Conservation (phyloP, 2,797 vertebrate species). For the Malurus leucopterus region DNA sequence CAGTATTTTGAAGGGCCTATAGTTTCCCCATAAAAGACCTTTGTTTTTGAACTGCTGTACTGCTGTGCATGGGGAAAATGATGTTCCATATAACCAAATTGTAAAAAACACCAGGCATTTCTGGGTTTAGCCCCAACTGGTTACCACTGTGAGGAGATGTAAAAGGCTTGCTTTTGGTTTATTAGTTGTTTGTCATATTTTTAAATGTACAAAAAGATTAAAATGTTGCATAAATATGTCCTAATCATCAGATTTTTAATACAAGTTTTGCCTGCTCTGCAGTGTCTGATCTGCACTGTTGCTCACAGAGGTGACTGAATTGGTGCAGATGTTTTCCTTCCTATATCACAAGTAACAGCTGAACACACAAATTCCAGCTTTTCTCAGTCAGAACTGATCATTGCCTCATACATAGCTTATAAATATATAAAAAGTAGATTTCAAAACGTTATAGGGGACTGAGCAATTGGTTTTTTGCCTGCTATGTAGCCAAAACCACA, state of each 20-base stretch:
- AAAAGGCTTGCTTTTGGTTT: neutral
- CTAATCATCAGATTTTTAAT: neutral
- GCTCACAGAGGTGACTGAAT: neutral
- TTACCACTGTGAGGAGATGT: neutral
- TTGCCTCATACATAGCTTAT: neutral
- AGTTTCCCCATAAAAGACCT: neutral
- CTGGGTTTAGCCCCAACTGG: neutral
- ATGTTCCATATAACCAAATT: neutral
- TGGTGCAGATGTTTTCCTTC: constrained; percentile 7
- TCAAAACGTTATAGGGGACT: neutral
- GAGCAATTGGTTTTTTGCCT: neutral
- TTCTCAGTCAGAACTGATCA: neutral
- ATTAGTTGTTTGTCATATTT: neutral
- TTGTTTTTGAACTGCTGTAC: neutral
- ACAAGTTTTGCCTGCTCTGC: neutral
- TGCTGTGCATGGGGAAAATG: neutral
- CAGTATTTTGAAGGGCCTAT: neutral
- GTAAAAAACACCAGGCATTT: neutral
- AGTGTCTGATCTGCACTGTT: neutral
- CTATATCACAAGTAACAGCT: neutral
- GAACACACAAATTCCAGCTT: constrained; percentile 14
- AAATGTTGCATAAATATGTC: neutral
- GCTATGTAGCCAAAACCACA: neutral
- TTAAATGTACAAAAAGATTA: neutral
- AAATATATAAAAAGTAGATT: neutral